These are phyloP conservation scores for Rana temporaria DNA, from an alignment of 2,113 vertebrate genomes.

Conservation along the genomic window DNA sequence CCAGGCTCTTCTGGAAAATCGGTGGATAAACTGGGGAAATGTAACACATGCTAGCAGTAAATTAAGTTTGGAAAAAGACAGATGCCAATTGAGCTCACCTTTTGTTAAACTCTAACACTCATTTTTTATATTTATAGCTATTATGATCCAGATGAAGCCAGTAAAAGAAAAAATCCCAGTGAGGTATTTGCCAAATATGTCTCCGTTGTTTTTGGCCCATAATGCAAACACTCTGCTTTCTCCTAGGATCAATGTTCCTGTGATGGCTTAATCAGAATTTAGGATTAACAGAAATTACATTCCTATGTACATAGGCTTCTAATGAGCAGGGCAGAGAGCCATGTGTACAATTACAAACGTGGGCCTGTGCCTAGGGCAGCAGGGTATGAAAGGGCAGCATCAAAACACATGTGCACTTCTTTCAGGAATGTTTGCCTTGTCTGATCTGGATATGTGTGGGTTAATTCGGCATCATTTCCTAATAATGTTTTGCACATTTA, in stretches of 20 bases:
- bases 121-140: constrained; percentile 6
- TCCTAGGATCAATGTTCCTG: constrained; percentile 1
- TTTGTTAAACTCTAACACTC: neutral
- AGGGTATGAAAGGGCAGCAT: too few relatives aligned
- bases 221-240: neutral
- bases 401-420: too few relatives aligned
- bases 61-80: constrained; percentile 3
- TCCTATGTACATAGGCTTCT: neutral
- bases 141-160: constrained; percentile 27
- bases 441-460: too few relatives aligned
- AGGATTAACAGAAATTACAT: neutral
- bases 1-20: too few relatives aligned
- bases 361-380: too few relatives aligned
- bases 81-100: constrained; percentile 13
- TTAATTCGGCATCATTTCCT: too few relatives aligned
- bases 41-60: too few relatives aligned
- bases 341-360: too few relatives aligned
- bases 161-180: constrained; percentile 7
- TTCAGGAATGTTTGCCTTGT: too few relatives aligned
- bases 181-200: constrained; percentile 3
- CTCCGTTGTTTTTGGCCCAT: constrained; percentile 11
- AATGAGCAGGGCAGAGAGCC: neutral
- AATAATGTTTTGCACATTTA: too few relatives aligned
- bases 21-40: too few relatives aligned
- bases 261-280: constrained; percentile 22